A percentile compares a stretch with the other conserved stretches of the same genome.
Evolutionary conservation across 2,113 vertebrate genomes (phyloP).

Genomic region (Dryoscopus gambensis): DNA sequence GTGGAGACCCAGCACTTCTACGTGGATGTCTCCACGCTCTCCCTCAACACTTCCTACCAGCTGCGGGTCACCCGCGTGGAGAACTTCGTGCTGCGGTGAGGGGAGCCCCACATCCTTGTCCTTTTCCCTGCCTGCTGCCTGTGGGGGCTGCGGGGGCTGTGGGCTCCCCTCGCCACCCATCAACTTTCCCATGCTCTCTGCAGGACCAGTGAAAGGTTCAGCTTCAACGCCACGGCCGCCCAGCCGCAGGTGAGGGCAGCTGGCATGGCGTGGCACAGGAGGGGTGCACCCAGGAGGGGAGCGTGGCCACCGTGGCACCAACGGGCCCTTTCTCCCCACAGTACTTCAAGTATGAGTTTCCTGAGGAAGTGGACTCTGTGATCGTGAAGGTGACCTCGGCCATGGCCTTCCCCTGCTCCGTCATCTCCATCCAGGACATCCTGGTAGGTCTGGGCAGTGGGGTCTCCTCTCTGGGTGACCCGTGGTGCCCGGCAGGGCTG

Average conservation of each 20-base stretch:
- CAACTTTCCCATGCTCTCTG: background rate
- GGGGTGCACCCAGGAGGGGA: background rate
- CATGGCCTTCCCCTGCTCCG: slow-evolving; percentile 91
- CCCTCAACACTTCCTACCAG: slow-evolving; percentile 81
- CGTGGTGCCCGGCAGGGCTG: rapidly evolving
- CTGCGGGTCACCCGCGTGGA: slow-evolving; percentile 87
- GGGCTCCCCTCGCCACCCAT: rapidly evolving
- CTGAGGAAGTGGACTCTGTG: slow-evolving; percentile 86
- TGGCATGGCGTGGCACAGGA: rapidly evolving
- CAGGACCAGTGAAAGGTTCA: slow-evolving; percentile 85
- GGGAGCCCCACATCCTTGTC: rapidly evolving
- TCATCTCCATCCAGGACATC: slow-evolving; percentile 96
- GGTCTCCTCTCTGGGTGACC: rapidly evolving
- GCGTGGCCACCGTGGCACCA: rapidly evolving
- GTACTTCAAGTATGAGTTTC: slow-evolving; percentile 96
- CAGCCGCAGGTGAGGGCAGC: slow-evolving; percentile 88
- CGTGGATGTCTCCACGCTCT: slow-evolving; percentile 92
- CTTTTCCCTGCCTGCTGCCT: background rate
- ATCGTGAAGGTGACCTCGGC: slow-evolving; percentile 92
- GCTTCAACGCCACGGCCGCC: slow-evolving; percentile 92
- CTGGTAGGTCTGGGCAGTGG: slow-evolving; percentile 72
- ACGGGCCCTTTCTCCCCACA: background rate
- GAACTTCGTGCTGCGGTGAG: slow-evolving; percentile 89
- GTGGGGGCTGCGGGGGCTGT: rapidly evolving
- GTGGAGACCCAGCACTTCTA: slow-evolving; percentile 90